A percentile compares a stretch with the other conserved stretches of the same genome.
Conservation (phyloP, 1,140 invertebrate species). For the Neoseiulus cucumeris region DNA sequence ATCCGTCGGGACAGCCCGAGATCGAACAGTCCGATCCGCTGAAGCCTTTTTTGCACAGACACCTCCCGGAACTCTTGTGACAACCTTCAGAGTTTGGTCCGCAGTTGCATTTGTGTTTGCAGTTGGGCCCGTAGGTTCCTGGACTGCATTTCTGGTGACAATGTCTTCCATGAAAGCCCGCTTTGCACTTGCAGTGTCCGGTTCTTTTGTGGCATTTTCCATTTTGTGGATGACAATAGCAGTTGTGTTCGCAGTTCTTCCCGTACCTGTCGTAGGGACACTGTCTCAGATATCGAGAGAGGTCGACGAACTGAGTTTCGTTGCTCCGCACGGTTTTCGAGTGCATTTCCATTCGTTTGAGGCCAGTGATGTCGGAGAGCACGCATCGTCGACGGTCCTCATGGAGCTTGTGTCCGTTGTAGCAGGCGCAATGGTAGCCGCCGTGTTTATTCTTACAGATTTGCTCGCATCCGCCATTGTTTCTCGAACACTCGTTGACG, state of each 20-base stretch:
- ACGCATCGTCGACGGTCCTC: constrained; percentile 15
- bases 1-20: neutral
- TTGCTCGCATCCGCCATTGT: constrained; percentile 20
- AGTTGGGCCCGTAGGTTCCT: neutral
- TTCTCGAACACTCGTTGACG: constrained; percentile 14
- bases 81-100: neutral
- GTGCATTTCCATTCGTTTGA: neutral
- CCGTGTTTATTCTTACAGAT: constrained; percentile 18
- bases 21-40: constrained; percentile 12
- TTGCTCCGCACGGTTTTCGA: neutral
- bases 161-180: neutral
- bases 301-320: neutral
- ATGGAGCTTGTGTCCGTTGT: constrained; percentile 17
- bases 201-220: neutral
- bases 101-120: neutral
- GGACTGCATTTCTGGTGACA: neutral
- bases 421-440: constrained; percentile 18
- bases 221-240: neutral
- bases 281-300: neutral
- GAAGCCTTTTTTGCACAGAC: constrained; percentile 17
- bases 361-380: constrained; percentile 14
- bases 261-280: neutral
- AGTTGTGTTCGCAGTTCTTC: constrained; percentile 2
- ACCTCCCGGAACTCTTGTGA: constrained; percentile 13
- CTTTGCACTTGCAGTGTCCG: constrained; percentile 3